phyloP scores from a whole-genome alignment of 2,888 invertebrate species.

The Orthosia incerta region DNA sequence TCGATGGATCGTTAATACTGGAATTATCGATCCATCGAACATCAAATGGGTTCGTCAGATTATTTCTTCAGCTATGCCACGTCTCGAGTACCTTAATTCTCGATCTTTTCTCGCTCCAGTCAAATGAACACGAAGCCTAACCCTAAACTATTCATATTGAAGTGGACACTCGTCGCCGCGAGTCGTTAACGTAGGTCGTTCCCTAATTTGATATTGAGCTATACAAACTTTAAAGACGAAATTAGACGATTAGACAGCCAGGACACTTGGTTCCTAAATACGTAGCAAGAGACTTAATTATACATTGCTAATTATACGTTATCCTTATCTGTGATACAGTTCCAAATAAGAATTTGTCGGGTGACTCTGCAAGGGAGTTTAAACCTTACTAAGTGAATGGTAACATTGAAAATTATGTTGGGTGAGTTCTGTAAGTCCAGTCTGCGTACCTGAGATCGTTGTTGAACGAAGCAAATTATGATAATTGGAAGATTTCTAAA shows the following conservation, averaged over 20 bases:
- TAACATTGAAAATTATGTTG: slow-evolving; percentile 18
- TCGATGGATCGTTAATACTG: no score
- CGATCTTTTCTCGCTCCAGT: not conserved
- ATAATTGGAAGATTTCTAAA: slow-evolving; percentile 48
- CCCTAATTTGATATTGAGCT: slow-evolving; percentile 51
- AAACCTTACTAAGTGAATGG: not conserved
- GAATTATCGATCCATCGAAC: no score
- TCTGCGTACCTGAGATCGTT: slow-evolving; percentile 43
- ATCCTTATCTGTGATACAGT: slow-evolving; percentile 62
- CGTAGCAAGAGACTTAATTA: slow-evolving; percentile 53
- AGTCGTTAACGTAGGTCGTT: slow-evolving; percentile 47
- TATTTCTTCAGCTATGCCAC: not conserved
- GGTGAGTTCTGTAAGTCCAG: slow-evolving; percentile 25
- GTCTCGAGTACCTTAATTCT: not conserved
- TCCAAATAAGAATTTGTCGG: slow-evolving; percentile 51
- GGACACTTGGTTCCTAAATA: slow-evolving; percentile 61
- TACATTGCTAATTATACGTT: slow-evolving; percentile 60
- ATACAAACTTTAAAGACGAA: slow-evolving; percentile 46
- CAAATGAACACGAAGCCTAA: slow-evolving; percentile 10
- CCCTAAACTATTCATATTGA: slow-evolving; percentile 45
- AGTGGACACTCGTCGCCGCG: slow-evolving; percentile 24
- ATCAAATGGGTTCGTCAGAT: no score
- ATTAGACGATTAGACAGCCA: slow-evolving; percentile 53
- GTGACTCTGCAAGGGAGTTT: slow-evolving; percentile 8
- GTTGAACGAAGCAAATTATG: slow-evolving; percentile 44